Conservation (phyloP, 2,797 vertebrate species). For the Trachops cirrhosus region DNA sequence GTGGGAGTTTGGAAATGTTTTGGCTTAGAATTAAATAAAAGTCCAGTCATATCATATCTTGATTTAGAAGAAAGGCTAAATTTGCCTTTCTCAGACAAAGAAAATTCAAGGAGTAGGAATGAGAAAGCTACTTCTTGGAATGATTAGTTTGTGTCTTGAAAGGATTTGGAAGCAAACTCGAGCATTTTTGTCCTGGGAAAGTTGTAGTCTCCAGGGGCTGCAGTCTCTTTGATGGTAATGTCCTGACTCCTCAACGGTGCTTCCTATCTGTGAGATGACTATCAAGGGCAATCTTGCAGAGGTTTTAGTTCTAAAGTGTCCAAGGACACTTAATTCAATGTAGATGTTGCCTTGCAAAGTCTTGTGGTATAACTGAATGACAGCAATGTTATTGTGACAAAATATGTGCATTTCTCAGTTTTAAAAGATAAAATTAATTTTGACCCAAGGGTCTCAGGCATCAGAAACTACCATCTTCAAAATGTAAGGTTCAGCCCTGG, state of each 20-base stretch:
- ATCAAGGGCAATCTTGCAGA: slow-evolving; percentile 19
- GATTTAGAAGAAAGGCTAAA: slow-evolving; percentile 49
- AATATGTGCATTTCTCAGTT: slow-evolving; percentile 43
- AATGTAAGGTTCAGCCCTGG: slow-evolving; percentile 7
- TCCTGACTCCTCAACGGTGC: neutral
- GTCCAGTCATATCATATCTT: slow-evolving; percentile 40
- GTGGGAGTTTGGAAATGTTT: slow-evolving; percentile 55
- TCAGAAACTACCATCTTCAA: slow-evolving; percentile 35
- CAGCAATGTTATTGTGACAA: slow-evolving; percentile 6
- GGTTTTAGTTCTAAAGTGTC: slow-evolving; percentile 21
- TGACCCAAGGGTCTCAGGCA: neutral
- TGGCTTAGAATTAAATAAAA: slow-evolving; percentile 63
- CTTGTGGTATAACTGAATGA: slow-evolving; percentile 16
- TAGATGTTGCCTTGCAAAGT: slow-evolving; percentile 12
- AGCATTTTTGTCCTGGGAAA: slow-evolving; percentile 21
- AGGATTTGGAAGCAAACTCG: slow-evolving; percentile 5
- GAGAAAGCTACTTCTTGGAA: slow-evolving; percentile 47
- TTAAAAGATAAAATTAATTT: slow-evolving; percentile 49
- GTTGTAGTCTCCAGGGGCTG: neutral
- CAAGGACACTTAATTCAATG: slow-evolving; percentile 21
- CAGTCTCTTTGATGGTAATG: neutral
- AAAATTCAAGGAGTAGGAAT: slow-evolving; percentile 16
- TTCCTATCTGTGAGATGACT: neutral
- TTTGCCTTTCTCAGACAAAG: slow-evolving; percentile 50
- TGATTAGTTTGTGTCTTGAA: slow-evolving; percentile 26